Base-by-base conservation (phyloP, 2,797 vertebrate genomes). In the Malacoctenus gilli region DNA sequence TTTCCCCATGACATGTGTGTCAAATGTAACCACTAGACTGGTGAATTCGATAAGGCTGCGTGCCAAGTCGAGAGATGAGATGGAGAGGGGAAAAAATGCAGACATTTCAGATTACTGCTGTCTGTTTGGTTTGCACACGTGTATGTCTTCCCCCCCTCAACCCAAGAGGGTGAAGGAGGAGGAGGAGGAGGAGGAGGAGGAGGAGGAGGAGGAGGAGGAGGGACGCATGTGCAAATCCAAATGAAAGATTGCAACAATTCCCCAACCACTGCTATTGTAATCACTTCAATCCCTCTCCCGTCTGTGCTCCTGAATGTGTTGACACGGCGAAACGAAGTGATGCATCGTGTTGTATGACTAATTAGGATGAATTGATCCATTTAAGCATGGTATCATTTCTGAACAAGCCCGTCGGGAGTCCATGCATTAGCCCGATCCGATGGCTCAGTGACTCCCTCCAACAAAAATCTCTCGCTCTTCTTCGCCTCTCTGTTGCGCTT, bases 341-440 rank as follows among this genome's bases (percentile, higher is more conserved):
- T 83, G 86, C 82, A 82, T 89, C 52, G 53, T 43, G 63, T 78
- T 75, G 79, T 87, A 83, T 87, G 85, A 87, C 90, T 91, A 90
- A 92, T 90, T 89, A 83, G 82, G 84, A 86, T 66, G 68, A 89
- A 91, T 88, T 89, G 87, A 91, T 91, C 86, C 80, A 58, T 87
- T 90, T 90, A 89, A 90, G 84, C 85, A 65, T 50, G 63, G 67
- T 85, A 87, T 91, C 77, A 82, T 88, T 77, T 88, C 76, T 72
- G 84, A 85, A 86, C 81, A 84, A 78, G 82, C 80, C 91, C 82
- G 68, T 18, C 12, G 89, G 87, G 91, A 89, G 79, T 72, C 59
- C 70, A 71, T 72, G 73, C 80, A 86, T 89, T 87, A 87, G 79
- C 49, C 83, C 77, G 47, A 85, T 84, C 82, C 71, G 38, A 65